A percentile compares a stretch with the other conserved stretches of the same genome.
phyloP scores from a whole-genome alignment of 2,888 invertebrate genomes.

The Copidosoma aretas region DNA sequence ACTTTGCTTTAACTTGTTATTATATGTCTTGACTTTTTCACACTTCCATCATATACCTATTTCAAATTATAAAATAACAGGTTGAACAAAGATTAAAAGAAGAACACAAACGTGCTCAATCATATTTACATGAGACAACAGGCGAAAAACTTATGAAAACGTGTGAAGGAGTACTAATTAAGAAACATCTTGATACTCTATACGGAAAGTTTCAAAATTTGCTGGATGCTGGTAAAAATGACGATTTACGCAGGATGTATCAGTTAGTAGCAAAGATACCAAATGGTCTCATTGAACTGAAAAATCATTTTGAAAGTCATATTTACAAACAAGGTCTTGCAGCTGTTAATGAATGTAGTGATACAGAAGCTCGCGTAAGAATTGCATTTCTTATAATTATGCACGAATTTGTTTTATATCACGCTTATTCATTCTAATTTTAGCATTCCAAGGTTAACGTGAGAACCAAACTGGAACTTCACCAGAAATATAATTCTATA shows the following conservation, averaged over 20 bases:
- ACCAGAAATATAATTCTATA: constrained; percentile 95
- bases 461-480: constrained; percentile 94
- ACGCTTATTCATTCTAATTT: background rate
- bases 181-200: constrained; percentile 95
- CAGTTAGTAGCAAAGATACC: constrained; percentile 89
- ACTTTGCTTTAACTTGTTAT: constrained; percentile 9
- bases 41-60: background rate
- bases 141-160: constrained; percentile 86
- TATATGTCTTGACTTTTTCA: background rate
- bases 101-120: constrained; percentile 90
- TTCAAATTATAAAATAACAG: constrained; percentile 59
- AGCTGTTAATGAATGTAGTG: constrained; percentile 94
- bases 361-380: constrained; percentile 83
- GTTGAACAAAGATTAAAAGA: constrained; percentile 93
- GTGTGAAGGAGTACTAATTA: constrained; percentile 94
- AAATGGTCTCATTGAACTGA: constrained; percentile 89
- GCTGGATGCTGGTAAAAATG: constrained; percentile 91
- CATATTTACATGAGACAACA: constrained; percentile 95
- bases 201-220: constrained; percentile 93
- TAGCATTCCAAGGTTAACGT: constrained; percentile 98
- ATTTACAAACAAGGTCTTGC: constrained; percentile 90
- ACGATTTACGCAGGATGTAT: constrained; percentile 95
- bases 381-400: constrained; percentile 18
- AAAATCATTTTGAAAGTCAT: constrained; percentile 88
- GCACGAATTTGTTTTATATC: background rate